Percentiles rank a stretch among this genome's conserved stretches.
Evolutionary conservation across 2,113 vertebrate genomes (phyloP).

Genomic region (Mesoclemmys tuberculata): DNA sequence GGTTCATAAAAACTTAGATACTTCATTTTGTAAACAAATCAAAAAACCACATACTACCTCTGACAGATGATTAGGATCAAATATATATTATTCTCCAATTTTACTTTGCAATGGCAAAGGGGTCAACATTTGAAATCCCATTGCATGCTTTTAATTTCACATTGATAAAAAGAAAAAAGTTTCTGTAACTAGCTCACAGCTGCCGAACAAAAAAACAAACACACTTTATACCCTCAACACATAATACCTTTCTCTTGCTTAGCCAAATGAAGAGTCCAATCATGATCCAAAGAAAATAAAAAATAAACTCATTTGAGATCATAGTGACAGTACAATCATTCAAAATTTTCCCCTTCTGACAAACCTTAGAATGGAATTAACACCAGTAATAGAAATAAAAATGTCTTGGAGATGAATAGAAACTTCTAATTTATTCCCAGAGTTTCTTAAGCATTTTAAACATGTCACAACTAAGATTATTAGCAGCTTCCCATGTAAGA

Average conservation of each 20-base stretch:
- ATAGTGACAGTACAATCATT: conserved; percentile 54
- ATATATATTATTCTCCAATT: neutral
- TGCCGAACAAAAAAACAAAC: neutral
- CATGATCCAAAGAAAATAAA: conserved; percentile 57
- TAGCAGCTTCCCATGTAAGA: conserved; percentile 58
- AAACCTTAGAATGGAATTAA: conserved; percentile 66
- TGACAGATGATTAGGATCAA: too few species aligned
- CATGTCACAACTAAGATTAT: conserved; percentile 57
- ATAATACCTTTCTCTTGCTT: neutral
- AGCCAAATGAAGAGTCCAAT: conserved; percentile 57
- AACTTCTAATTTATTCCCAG: conserved; percentile 71
- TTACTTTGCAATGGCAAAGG: neutral
- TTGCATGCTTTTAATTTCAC: neutral
- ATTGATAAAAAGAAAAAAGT: neutral
- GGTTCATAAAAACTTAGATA: neutral
- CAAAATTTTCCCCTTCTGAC: conserved; percentile 34
- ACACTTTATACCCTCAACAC: neutral
- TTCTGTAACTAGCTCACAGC: conserved; percentile 20
- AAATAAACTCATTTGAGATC: conserved; percentile 57
- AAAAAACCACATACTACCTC: neutral
- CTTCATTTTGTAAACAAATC: neutral
- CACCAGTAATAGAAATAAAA: conserved; percentile 57
- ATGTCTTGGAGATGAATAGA: conserved; percentile 41
- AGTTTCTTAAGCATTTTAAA: conserved; percentile 68
- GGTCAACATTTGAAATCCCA: neutral